A percentile compares a stretch with the other conserved stretches of the same genome.
phyloP scores from a whole-genome alignment of 2,888 invertebrate species.

The Holacanthella duospinosa region DNA sequence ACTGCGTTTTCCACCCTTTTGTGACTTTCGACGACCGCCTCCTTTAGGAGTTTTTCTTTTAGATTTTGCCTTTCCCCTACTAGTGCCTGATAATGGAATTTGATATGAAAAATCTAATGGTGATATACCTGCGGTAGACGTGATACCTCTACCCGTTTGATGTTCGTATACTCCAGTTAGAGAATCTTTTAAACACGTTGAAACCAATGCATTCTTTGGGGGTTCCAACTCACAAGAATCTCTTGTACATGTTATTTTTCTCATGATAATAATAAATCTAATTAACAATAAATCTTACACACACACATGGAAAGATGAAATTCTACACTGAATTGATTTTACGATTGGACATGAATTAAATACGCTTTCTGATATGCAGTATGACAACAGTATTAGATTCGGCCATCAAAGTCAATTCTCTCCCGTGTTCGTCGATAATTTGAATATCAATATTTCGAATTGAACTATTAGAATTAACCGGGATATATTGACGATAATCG shows the following conservation, averaged over 20 bases:
- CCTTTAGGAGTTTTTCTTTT: neutral
- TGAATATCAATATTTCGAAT: neutral
- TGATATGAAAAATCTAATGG: neutral
- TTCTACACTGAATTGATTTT: neutral
- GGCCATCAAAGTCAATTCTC: neutral
- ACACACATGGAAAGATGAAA: neutral
- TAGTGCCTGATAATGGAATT: neutral
- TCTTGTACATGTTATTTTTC: too few relatives aligned
- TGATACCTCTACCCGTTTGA: neutral
- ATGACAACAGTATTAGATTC: neutral
- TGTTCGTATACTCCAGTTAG: neutral
- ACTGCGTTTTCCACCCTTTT: neutral
- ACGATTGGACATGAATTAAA: neutral
- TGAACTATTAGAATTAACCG: neutral
- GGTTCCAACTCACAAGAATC: neutral
- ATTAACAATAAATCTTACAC: neutral
- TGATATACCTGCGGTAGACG: neutral
- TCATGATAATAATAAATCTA: neutral
- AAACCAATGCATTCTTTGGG: neutral
- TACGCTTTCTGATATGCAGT: neutral
- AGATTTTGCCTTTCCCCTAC: neutral
- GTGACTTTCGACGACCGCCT: neutral
- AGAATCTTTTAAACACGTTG: neutral
- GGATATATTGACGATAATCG: neutral
- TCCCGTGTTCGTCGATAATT: neutral